phyloP scores from a whole-genome alignment of 2,888 invertebrate genomes.

The Ischnura elegans region DNA sequence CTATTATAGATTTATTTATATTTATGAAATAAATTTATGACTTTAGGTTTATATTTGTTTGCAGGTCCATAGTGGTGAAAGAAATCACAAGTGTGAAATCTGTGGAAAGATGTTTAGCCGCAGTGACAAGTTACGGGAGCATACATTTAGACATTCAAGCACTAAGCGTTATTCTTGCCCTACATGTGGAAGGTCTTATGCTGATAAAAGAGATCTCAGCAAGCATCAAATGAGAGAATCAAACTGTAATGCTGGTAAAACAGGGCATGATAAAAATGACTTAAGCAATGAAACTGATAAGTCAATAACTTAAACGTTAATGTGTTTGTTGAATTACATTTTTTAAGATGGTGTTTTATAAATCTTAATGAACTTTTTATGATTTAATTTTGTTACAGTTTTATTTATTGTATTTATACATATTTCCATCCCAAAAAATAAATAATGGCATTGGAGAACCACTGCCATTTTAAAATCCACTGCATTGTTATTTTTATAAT shows the following conservation, averaged over 20 bases:
- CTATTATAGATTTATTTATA: not conserved
- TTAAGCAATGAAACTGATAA: not conserved
- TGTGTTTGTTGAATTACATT: not conserved
- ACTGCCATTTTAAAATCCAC: not conserved
- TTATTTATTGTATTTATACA: too few relatives aligned
- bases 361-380: not conserved
- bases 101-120: constrained; percentile 58
- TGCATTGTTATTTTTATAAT: too few relatives aligned
- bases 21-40: not conserved
- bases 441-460: not conserved
- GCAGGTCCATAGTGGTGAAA: constrained; percentile 52
- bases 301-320: not conserved
- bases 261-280: not conserved
- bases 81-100: constrained; percentile 59
- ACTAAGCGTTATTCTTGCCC: constrained; percentile 43
- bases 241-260: not conserved
- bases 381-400: too few relatives aligned
- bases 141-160: constrained; percentile 47
- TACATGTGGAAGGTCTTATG: constrained; percentile 49
- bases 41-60: not conserved
- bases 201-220: constrained; percentile 54
- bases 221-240: constrained; percentile 49
- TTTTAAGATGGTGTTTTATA: not conserved
- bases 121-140: constrained; percentile 50
- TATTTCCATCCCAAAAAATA: not conserved